phyloP scores from a whole-genome alignment of 92 coral and sea anemone species.

The Parazoanthus atlanticus region DNA sequence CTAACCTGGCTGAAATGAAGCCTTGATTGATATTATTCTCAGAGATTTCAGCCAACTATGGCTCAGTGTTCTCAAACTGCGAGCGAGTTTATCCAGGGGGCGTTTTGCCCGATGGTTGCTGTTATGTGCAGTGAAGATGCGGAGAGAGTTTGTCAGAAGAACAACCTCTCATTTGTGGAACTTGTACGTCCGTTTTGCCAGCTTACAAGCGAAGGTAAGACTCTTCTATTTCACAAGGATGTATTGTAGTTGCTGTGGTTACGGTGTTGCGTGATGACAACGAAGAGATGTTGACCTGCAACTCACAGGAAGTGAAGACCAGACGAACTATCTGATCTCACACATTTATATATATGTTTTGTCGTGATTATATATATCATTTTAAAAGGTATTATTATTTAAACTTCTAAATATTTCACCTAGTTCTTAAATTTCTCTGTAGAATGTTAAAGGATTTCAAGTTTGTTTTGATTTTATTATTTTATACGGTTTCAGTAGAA shows the following conservation, averaged over 20 bases:
- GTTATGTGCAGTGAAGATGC: conserved; percentile 98
- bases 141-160: conserved; percentile 89
- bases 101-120: conserved; percentile 94
- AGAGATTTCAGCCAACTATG: conserved; percentile 56
- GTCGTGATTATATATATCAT: neutral
- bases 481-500: no score
- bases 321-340: neutral
- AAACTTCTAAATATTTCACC: neutral
- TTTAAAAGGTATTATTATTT: neutral
- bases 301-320: conserved; percentile 17
- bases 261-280: neutral
- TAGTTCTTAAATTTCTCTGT: neutral
- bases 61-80: conserved; percentile 98
- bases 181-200: conserved; percentile 96
- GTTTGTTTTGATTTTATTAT: no score
- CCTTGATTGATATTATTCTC: conserved; percentile 14
- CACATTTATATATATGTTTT: neutral
- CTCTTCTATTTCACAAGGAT: neutral
- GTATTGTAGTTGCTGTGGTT: conserved; percentile 10
- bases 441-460: no score
- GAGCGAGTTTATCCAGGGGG: conserved; percentile 89
- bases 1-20: conserved; percentile 23
- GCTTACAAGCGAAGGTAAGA: conserved; percentile 95
- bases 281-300: neutral
- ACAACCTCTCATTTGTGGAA: conserved; percentile 90